Percentiles rank a stretch among this genome's conserved stretches.
Evolutionary conservation across 2,797 vertebrate genomes (phyloP).

Genomic region (Mionectes olivaceus): DNA sequence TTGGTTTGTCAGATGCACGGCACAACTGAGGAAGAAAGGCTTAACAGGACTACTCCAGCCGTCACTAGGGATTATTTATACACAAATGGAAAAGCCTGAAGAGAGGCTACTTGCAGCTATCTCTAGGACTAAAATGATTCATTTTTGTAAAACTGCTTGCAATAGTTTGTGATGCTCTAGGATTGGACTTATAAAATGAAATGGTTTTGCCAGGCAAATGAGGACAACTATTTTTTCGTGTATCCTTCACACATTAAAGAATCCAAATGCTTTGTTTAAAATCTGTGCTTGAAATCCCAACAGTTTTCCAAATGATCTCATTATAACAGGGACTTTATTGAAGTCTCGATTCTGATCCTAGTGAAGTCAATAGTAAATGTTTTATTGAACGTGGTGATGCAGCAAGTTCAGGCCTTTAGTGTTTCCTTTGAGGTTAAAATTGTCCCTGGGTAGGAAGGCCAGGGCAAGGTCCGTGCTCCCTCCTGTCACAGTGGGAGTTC

Average conservation of each 20-base stretch:
- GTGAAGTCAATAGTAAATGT: background rate
- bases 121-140: conserved; percentile 25
- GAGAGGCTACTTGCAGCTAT: conserved; percentile 4
- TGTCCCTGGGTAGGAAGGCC: conserved; percentile 9
- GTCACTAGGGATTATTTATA: conserved; percentile 40
- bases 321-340: background rate
- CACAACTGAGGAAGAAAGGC: conserved; percentile 4
- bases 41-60: conserved; percentile 17
- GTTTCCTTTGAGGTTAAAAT: conserved; percentile 51
- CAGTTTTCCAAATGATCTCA: background rate
- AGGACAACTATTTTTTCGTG: conserved; percentile 13
- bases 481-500: background rate
- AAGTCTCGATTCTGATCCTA: background rate
- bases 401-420: conserved; percentile 33
- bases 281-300: background rate
- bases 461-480: background rate
- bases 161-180: background rate
- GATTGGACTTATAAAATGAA: conserved; percentile 44
- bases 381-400: conserved; percentile 32
- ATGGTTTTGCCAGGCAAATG: conserved; percentile 59
- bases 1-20: background rate
- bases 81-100: conserved; percentile 34
- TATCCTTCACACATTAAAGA: conserved; percentile 7
- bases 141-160: conserved; percentile 35
- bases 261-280: background rate